These are phyloP conservation scores for Scrobipalpa costella DNA, from an alignment of 2,888 invertebrate genomes.

Conservation along the genomic window DNA sequence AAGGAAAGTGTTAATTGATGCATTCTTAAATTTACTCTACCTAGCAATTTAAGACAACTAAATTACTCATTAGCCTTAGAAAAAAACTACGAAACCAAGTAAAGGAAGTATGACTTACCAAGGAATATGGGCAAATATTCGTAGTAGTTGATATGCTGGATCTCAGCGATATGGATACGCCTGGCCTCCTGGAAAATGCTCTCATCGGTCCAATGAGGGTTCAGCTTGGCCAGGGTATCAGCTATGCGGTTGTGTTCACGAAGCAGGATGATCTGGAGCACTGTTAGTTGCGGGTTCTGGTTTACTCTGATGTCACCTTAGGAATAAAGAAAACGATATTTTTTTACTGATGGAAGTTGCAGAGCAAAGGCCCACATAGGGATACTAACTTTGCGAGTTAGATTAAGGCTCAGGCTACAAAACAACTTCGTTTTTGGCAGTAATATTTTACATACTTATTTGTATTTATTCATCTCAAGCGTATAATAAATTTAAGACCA, in stretches of 20 bases:
- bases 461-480: background rate
- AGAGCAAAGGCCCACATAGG: background rate
- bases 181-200: constrained; percentile 87
- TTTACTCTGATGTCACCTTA: constrained; percentile 86
- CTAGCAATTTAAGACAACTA: too few species aligned
- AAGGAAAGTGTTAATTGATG: too few species aligned
- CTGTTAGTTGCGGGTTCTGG: constrained; percentile 86
- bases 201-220: constrained; percentile 90
- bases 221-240: constrained; percentile 79
- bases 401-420: background rate
- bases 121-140: constrained; percentile 89
- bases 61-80: too few species aligned
- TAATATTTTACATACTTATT: background rate
- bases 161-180: constrained; percentile 84
- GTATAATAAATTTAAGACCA: background rate
- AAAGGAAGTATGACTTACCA: constrained; percentile 65
- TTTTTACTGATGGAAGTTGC: background rate
- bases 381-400: too few species aligned
- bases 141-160: constrained; percentile 88
- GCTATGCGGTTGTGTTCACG: constrained; percentile 89
- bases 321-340: constrained; percentile 44
- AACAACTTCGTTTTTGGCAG: background rate
- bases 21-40: too few species aligned
- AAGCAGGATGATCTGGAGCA: constrained; percentile 84
- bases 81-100: too few species aligned